A percentile compares a stretch with the other conserved stretches of the same genome.
These are phyloP conservation scores for Cercopithecus hamlyni DNA, from an alignment of 2,797 vertebrate genomes.

Conservation along the genomic window DNA sequence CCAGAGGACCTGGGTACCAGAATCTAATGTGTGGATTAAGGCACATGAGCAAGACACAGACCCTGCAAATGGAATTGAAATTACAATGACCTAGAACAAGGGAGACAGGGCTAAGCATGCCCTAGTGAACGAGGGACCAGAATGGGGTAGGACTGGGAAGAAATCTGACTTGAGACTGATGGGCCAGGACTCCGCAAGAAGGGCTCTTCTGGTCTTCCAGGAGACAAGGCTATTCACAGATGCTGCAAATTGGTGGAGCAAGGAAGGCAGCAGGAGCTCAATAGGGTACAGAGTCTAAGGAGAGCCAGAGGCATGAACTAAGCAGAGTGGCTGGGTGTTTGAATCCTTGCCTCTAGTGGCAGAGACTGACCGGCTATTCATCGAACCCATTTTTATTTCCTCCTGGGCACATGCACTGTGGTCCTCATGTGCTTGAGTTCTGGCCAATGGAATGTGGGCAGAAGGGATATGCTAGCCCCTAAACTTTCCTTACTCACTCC, in stretches of 20 bases:
- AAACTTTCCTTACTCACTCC: not conserved
- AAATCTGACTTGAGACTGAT: not conserved
- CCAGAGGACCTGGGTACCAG: not conserved
- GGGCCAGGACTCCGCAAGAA: not conserved
- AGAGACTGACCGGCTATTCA: not conserved
- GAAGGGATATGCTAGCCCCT: not conserved
- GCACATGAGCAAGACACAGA: not conserved
- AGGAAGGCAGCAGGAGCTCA: not conserved
- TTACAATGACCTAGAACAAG: not conserved
- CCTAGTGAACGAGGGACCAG: not conserved
- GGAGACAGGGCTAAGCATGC: not conserved
- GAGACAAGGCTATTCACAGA: not conserved
- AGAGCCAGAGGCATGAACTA: accelerated
- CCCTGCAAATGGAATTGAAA: not conserved
- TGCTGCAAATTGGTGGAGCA: accelerated
- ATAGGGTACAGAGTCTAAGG: not conserved
- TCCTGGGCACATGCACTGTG: not conserved
- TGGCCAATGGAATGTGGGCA: not conserved
- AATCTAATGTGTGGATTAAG: not conserved
- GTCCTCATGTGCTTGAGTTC: not conserved
- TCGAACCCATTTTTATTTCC: not conserved
- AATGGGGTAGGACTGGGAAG: not conserved
- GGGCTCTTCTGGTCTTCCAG: not conserved
- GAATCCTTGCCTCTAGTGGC: not conserved
- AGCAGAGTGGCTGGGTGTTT: not conserved